phyloP scores from a whole-genome alignment of 2,888 invertebrate species.

The Miltochrista miniata region DNA sequence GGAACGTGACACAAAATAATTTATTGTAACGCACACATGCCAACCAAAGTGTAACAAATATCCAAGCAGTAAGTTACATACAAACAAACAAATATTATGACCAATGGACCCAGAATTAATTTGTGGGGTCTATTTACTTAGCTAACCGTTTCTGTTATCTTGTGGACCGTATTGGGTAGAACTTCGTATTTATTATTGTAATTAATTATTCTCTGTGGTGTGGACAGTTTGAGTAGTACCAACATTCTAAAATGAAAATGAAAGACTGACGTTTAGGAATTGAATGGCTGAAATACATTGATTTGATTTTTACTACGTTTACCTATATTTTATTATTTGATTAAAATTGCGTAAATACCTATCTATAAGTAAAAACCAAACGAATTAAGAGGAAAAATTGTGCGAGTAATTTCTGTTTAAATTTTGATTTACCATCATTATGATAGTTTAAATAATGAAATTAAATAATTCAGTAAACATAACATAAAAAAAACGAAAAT shows the following conservation, averaged over 20 bases:
- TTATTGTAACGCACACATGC: slow-evolving; percentile 27
- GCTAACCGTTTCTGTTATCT: slow-evolving; percentile 75
- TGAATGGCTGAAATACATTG: no score
- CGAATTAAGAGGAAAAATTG: no score
- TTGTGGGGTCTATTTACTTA: slow-evolving; percentile 76
- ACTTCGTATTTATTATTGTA: slow-evolving; percentile 58
- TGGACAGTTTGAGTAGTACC: slow-evolving; percentile 15
- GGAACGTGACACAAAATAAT: slow-evolving; percentile 20
- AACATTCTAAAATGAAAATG: slow-evolving; percentile 6
- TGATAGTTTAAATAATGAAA: no score
- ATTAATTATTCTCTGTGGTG: slow-evolving; percentile 46
- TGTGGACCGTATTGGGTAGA: slow-evolving; percentile 66
- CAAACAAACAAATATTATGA: slow-evolving; percentile 80
- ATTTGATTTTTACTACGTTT: no score
- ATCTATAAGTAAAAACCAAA: no score
- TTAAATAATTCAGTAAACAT: no score
- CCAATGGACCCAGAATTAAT: slow-evolving; percentile 81
- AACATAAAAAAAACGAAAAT: no score
- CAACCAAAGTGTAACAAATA: slow-evolving; percentile 39
- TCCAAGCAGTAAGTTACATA: slow-evolving; percentile 58
- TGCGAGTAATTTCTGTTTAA: no score
- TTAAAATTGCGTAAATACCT: no score
- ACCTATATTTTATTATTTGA: no score
- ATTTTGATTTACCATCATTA: no score
- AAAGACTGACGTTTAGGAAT: no score